Evolutionary conservation across 1,140 invertebrate genomes (phyloP).

Genomic region (Megalopta genalis): DNA sequence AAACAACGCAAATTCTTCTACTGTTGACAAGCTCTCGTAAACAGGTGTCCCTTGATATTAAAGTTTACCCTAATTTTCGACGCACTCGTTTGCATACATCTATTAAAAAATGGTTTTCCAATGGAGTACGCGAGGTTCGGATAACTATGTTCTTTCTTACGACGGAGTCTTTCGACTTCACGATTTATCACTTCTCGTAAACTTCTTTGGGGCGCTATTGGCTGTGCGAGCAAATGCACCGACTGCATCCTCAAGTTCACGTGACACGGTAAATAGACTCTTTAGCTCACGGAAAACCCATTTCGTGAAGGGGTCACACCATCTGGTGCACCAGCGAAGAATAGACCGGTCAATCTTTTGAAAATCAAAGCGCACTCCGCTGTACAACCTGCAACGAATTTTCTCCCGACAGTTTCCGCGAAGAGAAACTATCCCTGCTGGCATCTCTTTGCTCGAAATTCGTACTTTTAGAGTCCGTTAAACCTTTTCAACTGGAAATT

Average conservation of each 20-base stretch:
- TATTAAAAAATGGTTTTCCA: too few species aligned
- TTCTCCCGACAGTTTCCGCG: background rate
- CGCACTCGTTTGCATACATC: too few species aligned
- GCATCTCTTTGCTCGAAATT: background rate
- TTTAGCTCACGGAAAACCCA: constrained; percentile 10
- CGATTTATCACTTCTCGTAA: constrained; percentile 10
- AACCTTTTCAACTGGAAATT: background rate
- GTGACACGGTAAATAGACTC: constrained; percentile 18
- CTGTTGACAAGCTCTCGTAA: too few species aligned
- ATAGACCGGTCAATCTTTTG: constrained; percentile 10
- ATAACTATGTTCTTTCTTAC: background rate
- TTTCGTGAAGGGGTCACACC: constrained; percentile 3
- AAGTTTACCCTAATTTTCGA: too few species aligned
- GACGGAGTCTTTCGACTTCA: background rate
- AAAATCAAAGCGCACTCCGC: constrained; percentile 6
- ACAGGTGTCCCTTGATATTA: too few species aligned
- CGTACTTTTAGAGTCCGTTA: background rate
- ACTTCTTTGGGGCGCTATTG: background rate
- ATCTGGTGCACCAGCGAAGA: constrained; percentile 6
- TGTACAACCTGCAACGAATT: background rate
- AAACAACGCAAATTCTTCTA: too few species aligned
- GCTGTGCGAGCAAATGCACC: background rate
- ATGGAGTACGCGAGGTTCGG: too few species aligned
- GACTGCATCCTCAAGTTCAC: constrained; percentile 12
- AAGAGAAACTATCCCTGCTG: background rate